These are phyloP conservation scores for Mesocricetus auratus DNA, from an alignment of 2,113 vertebrate species.

Conservation along the genomic window DNA sequence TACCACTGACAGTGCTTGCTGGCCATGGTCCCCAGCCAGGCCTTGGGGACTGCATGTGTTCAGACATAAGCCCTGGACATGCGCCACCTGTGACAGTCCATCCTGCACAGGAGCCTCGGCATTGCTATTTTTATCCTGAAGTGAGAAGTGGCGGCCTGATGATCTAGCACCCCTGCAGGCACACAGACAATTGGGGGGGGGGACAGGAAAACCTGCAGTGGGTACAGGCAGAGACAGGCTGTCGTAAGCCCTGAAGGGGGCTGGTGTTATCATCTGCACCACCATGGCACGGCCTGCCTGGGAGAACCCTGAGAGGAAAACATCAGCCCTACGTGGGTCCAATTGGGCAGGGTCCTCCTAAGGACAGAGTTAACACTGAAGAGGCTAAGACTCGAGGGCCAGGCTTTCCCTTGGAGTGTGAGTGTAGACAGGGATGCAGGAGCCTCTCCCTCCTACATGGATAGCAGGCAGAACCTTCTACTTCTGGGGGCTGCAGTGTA, in stretches of 20 bases:
- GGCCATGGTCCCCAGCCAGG: neutral
- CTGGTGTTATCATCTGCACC: neutral
- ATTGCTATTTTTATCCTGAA: constrained; percentile 53
- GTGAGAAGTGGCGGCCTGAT: constrained; percentile 45
- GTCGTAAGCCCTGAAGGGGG: neutral
- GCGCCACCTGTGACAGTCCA: neutral
- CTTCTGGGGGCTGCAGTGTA: neutral
- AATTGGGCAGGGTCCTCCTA: neutral
- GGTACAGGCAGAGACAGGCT: neutral
- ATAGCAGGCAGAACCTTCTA: neutral
- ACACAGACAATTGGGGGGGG: neutral
- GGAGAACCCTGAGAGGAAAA: neutral
- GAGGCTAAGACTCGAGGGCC: neutral
- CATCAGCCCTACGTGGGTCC: neutral
- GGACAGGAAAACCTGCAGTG: neutral
- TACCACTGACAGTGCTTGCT: neutral
- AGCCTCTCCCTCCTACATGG: neutral
- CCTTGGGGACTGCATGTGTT: neutral
- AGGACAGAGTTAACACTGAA: neutral
- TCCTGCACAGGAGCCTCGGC: neutral
- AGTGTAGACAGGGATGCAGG: neutral
- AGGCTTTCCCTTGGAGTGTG: neutral
- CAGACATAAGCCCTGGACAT: constrained; percentile 22
- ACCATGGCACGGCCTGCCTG: neutral
- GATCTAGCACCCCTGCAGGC: constrained; percentile 36